Evolutionary conservation across 2,113 vertebrate genomes (phyloP).

Genomic region (Eira barbara): DNA sequence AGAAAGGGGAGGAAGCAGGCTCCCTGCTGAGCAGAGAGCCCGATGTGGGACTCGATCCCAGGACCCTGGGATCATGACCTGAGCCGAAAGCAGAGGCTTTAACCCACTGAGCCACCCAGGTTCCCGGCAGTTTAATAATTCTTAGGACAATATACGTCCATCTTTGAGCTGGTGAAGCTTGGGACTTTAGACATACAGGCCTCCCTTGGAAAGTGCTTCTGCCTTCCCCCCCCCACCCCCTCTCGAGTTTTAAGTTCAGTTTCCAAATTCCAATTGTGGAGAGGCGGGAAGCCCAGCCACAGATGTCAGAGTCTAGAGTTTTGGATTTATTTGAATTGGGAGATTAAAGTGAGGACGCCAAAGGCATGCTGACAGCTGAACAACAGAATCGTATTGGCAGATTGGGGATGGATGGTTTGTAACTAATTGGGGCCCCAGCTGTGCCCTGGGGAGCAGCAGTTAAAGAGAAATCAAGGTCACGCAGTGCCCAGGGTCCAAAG

Average conservation of each 20-base stretch:
- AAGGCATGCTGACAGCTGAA: slow-evolving; percentile 51
- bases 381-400: slow-evolving; percentile 51
- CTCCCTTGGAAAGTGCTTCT: slow-evolving; percentile 32
- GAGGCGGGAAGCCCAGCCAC: slow-evolving; percentile 44
- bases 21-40: no score
- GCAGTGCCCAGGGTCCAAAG: neutral
- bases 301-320: slow-evolving; percentile 32
- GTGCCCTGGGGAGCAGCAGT: slow-evolving; percentile 17
- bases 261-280: slow-evolving; percentile 49
- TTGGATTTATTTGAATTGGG: slow-evolving; percentile 57
- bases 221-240: neutral
- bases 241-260: slow-evolving; percentile 38
- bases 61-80: no score
- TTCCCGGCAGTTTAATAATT: slow-evolving; percentile 14
- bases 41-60: no score
- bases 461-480: slow-evolving; percentile 59
- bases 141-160: neutral
- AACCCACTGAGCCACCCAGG: no score
- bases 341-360: slow-evolving; percentile 58
- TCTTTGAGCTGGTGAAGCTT: neutral
- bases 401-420: slow-evolving; percentile 25
- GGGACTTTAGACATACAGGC: neutral
- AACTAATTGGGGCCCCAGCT: slow-evolving; percentile 51
- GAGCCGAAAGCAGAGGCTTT: no score
- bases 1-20: no score